phyloP scores from a whole-genome alignment of 2,113 vertebrate species.

The Ornithorhynchus anatinus region DNA sequence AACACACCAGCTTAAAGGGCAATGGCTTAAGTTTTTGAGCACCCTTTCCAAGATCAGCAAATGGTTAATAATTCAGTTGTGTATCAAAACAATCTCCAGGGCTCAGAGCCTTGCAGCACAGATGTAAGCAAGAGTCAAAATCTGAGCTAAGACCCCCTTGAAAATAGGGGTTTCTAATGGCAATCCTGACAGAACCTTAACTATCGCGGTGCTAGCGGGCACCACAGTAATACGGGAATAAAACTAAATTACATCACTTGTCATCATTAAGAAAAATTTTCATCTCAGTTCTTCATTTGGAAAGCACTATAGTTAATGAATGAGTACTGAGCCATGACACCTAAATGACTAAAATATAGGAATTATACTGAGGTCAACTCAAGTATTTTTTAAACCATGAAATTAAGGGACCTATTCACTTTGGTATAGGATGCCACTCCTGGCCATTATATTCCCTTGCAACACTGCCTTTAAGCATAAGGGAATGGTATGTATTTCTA shows the following conservation, averaged over 20 bases:
- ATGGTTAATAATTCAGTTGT: constrained; percentile 58
- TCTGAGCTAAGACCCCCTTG: constrained; percentile 60
- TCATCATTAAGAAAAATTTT: constrained; percentile 79
- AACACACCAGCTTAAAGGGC: too few relatives aligned
- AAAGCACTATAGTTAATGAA: constrained; percentile 79
- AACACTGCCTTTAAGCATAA: constrained; percentile 39
- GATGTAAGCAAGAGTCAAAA: constrained; percentile 62
- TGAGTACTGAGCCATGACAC: constrained; percentile 77
- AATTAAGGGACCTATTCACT: constrained; percentile 63
- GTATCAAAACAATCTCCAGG: constrained; percentile 64
- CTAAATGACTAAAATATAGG: constrained; percentile 77
- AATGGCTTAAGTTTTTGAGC: too few relatives aligned
- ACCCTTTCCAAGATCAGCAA: constrained; percentile 14
- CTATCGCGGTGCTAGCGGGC: constrained; percentile 62
- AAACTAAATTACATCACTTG: constrained; percentile 78
- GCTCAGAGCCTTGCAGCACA: constrained; percentile 40
- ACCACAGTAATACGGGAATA: constrained; percentile 65
- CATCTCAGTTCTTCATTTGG: constrained; percentile 74
- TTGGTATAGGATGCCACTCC: constrained; percentile 35
- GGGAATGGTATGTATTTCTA: constrained; percentile 19
- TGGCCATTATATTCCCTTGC: constrained; percentile 34
- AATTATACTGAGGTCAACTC: constrained; percentile 77
- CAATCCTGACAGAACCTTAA: constrained; percentile 63
- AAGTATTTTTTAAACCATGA: constrained; percentile 77
- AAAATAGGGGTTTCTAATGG: constrained; percentile 40